Base-by-base conservation (phyloP, 2,113 vertebrate genomes). In the Pangasianodon hypophthalmus region DNA sequence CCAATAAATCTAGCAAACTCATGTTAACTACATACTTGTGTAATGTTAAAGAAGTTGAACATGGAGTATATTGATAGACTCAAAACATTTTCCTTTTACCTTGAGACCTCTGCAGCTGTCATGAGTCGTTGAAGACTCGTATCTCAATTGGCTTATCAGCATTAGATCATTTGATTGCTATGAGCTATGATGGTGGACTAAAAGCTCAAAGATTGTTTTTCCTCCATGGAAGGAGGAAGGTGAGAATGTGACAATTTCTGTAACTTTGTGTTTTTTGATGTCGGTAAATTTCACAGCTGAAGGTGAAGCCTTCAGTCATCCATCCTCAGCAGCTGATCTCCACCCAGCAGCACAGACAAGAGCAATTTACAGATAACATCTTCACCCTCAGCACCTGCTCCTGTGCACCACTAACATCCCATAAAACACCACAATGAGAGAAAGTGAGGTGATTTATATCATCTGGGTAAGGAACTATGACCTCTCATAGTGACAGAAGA, bases 341-440 rank as follows among this genome's bases (percentile, higher is more conserved):
- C 50, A 32, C 2, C 32, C 50, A 81, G 29, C 2, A 52, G 79
- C 2, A 54, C 29, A 54, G 29, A 84, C 37, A 62, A 84, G 82
- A 84, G 11, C 82, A 84, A 84, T 84, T 84, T 84, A 84, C 62
- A 84, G 82, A 84, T 84, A 62, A 62, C 56, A 84, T 84, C 82
- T 84, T 44, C 37, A 84, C 37, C 82, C 21, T 44, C 37, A 46
- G 82, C 21, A 84, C 82, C 82, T 58, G 19, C 82, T 46, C 82
- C 56, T n/a, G 19, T 44, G 24, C 24, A 44, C 82, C 37, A 41
- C 21, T 7, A 41, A 18, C 79, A n/a, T 52, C 48, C 6, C 50
- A 54, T 81, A 58, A 84, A 84, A 44, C 82, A 84, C 37, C 37
- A 29, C 37, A 6, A 0, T 7, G 10, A 60, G 5, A 7, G 48